Evolutionary conservation across 2,888 invertebrate species (phyloP).

Genomic region (Drosophila peninsularis): DNA sequence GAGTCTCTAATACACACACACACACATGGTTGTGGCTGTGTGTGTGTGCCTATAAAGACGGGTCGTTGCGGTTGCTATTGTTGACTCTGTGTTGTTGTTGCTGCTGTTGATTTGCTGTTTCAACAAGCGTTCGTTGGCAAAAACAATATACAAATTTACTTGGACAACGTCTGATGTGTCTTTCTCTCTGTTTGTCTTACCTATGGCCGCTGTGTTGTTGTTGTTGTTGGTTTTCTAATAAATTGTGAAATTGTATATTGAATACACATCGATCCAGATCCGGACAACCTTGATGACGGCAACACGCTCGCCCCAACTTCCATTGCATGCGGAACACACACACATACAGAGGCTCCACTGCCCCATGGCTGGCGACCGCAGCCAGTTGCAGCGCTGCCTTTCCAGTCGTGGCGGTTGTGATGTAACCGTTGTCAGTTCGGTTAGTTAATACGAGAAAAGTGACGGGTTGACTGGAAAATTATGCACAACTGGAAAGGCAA

Average conservation of each 20-base stretch:
- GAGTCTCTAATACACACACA: slow-evolving; percentile 6
- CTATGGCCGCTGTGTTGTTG: not conserved
- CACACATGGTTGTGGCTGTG: not conserved
- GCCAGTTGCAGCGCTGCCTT: slow-evolving; percentile 29
- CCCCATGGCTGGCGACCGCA: slow-evolving; percentile 8
- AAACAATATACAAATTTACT: slow-evolving; percentile 50
- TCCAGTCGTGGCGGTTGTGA: slow-evolving; percentile 40
- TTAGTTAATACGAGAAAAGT: slow-evolving; percentile 23
- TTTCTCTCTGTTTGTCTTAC: slow-evolving; percentile 11
- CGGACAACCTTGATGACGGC: slow-evolving; percentile 44
- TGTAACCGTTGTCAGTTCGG: slow-evolving; percentile 40
- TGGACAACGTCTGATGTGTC: slow-evolving; percentile 20
- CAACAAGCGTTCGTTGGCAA: slow-evolving; percentile 24
- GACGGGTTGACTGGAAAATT: slow-evolving; percentile 43
- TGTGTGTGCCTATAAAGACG: slow-evolving; percentile 2
- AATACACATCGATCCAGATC: slow-evolving; percentile 37
- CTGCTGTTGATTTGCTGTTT: slow-evolving; percentile 30
- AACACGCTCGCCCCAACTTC: slow-evolving; percentile 20
- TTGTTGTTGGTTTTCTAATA: slow-evolving; percentile 42
- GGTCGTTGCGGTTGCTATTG: slow-evolving; percentile 28
- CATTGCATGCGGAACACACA: slow-evolving; percentile 65
- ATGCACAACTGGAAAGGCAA: slow-evolving; percentile 35
- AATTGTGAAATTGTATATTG: slow-evolving; percentile 58
- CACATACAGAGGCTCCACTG: slow-evolving; percentile 22
- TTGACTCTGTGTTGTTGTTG: slow-evolving; percentile 9